phyloP scores from a whole-genome alignment of 2,113 vertebrate genomes.

The Blennius ocellaris region DNA sequence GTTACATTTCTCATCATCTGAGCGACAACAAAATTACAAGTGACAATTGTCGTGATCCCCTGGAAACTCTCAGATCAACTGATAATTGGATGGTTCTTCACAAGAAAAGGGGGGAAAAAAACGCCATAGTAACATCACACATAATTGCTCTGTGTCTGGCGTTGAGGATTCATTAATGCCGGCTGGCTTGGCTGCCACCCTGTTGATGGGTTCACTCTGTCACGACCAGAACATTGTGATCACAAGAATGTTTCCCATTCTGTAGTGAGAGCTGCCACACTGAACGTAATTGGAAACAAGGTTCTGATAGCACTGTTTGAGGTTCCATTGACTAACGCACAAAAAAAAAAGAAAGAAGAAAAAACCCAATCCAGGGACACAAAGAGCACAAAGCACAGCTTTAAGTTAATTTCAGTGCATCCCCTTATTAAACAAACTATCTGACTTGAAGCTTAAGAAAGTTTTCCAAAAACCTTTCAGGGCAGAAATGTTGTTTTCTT shows the following conservation, averaged over 20 bases:
- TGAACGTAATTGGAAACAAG: slow-evolving; percentile 35
- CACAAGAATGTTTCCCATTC: slow-evolving; percentile 34
- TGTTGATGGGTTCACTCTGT: slow-evolving; percentile 60
- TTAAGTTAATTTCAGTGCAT: slow-evolving; percentile 20
- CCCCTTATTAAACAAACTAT: background rate
- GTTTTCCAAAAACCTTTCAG: slow-evolving; percentile 26
- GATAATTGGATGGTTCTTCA: slow-evolving; percentile 74
- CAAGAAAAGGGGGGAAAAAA: slow-evolving; percentile 19
- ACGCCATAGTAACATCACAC: slow-evolving; percentile 66
- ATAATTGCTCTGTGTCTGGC: slow-evolving; percentile 69
- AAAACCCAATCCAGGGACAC: slow-evolving; percentile 6
- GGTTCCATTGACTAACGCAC: slow-evolving; percentile 23
- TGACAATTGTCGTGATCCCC: slow-evolving; percentile 69
- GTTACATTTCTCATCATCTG: slow-evolving; percentile 62
- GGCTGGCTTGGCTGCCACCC: slow-evolving; percentile 28
- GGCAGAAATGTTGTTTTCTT: slow-evolving; percentile 25
- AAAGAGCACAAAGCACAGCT: background rate
- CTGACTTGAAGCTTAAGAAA: slow-evolving; percentile 16
- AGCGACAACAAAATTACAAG: slow-evolving; percentile 71
- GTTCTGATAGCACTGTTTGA: slow-evolving; percentile 11
- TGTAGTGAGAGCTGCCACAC: slow-evolving; percentile 24
- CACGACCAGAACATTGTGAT: slow-evolving; percentile 33
- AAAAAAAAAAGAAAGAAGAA: background rate
- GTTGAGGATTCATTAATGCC: slow-evolving; percentile 62
- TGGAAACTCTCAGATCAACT: slow-evolving; percentile 68